A percentile compares a stretch with the other conserved stretches of the same genome.
These are phyloP conservation scores for Mactra quadrangularis DNA, from an alignment of 1,140 invertebrate genomes.

Conservation along the genomic window DNA sequence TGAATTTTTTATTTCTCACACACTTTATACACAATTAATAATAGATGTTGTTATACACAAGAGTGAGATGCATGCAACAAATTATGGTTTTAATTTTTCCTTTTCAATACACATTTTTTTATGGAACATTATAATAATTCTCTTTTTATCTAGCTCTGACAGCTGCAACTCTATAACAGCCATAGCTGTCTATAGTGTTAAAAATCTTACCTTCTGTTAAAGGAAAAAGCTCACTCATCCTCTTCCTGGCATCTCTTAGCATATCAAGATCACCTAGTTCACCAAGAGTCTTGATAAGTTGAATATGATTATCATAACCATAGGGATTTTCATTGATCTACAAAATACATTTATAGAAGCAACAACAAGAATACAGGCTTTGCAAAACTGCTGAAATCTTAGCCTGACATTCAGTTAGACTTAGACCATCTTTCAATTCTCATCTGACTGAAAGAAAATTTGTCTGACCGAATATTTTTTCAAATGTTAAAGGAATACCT, in stretches of 20 bases:
- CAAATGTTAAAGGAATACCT: too few species aligned
- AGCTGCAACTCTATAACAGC: too few species aligned
- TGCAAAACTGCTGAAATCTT: background rate
- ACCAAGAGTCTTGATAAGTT: conserved; percentile 86
- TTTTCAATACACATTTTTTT: too few species aligned
- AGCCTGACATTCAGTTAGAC: background rate
- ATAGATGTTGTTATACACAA: too few species aligned
- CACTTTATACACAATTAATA: too few species aligned
- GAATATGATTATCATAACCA: conserved; percentile 87
- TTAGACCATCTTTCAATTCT: background rate
- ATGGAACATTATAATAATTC: too few species aligned
- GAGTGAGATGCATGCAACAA: too few species aligned
- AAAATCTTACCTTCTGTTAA: conserved; percentile 86
- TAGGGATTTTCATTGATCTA: conserved; percentile 86
- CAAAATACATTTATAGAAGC: too few species aligned
- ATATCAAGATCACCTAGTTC: conserved; percentile 87
- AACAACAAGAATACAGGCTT: background rate
- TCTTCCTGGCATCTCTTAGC: conserved; percentile 87
- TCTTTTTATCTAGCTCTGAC: too few species aligned
- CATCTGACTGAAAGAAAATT: background rate
- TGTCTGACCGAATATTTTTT: background rate
- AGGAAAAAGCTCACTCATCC: conserved; percentile 89
- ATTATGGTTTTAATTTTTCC: too few species aligned
- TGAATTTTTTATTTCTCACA: too few species aligned
- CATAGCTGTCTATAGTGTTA: too few species aligned